phyloP scores from a whole-genome alignment of 2,113 vertebrate species.

The Mystacornis crossleyi region DNA sequence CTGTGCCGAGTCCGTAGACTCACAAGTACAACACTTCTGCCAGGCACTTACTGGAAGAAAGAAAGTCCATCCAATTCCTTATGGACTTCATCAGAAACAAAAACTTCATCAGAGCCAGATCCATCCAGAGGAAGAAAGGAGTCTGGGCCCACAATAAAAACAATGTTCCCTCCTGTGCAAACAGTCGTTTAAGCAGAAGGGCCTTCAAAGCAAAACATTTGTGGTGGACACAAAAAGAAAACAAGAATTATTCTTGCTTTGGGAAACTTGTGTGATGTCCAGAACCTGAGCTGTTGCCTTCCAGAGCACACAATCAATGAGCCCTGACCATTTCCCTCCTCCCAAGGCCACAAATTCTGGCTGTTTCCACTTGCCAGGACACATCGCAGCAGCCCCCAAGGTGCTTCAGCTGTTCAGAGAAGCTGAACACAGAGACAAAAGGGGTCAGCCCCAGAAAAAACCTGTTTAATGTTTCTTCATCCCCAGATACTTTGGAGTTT shows the following conservation, averaged over 20 bases:
- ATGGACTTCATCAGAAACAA: not conserved
- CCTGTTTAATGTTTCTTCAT: not conserved
- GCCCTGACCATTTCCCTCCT: not conserved
- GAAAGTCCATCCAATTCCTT: not conserved
- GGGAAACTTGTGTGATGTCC: not conserved
- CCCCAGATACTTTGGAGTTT: not conserved
- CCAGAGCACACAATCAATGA: accelerated
- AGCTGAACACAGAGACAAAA: not conserved
- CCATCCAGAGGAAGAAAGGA: not conserved
- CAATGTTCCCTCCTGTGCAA: not conserved
- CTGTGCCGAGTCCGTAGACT: not conserved
- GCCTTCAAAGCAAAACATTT: not conserved
- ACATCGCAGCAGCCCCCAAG: not conserved
- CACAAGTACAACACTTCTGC: not conserved
- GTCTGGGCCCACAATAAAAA: not conserved
- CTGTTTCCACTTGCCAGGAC: not conserved
- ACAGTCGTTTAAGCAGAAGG: not conserved
- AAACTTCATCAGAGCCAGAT: not conserved
- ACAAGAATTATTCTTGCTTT: not conserved
- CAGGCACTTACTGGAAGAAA: not conserved
- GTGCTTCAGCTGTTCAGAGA: not conserved
- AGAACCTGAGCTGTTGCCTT: not conserved
- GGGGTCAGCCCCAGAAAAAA: not conserved
- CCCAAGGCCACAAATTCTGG: not conserved
- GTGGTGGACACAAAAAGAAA: not conserved